Evolutionary conservation across 2,888 invertebrate species (phyloP).

Genomic region (Camponotus fellah): DNA sequence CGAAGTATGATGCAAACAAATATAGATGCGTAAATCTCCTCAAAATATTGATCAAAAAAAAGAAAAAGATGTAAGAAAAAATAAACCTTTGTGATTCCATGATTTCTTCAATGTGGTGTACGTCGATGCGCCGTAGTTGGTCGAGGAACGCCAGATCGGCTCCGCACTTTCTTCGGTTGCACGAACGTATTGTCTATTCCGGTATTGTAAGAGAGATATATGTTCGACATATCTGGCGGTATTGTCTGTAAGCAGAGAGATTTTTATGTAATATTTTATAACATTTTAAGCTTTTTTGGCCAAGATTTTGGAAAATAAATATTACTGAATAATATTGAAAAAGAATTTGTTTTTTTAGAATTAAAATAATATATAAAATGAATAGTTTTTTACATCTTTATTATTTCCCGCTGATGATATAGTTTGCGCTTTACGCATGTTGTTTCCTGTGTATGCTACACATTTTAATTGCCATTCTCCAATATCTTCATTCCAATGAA

Average conservation of each 20-base stretch:
- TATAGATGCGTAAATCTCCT: not conserved
- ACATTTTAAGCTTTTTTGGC: not conserved
- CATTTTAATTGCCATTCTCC: conserved; percentile 99
- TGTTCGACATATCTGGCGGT: conserved; percentile 89
- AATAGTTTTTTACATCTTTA: conserved; percentile 80
- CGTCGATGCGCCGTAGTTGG: conserved; percentile 87
- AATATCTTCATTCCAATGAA: conserved; percentile 99
- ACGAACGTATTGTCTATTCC: conserved; percentile 86
- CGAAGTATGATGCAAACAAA: not conserved
- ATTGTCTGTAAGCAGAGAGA: conserved; percentile 84
- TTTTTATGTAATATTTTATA: conserved; percentile 3
- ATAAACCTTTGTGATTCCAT: conserved; percentile 15
- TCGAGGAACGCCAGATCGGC: conserved; percentile 87
- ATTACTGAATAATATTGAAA: not conserved
- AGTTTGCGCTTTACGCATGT: conserved; percentile 93
- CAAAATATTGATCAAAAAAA: conserved; percentile 33
- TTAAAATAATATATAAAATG: not conserved
- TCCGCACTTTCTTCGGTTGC: conserved; percentile 87
- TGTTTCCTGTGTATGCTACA: conserved; percentile 99
- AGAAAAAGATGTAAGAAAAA: conserved; percentile 12
- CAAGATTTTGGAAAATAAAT: not conserved
- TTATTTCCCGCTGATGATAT: conserved; percentile 78
- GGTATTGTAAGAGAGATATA: conserved; percentile 89
- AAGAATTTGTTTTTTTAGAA: not conserved
- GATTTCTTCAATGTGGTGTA: conserved; percentile 77